Base-by-base conservation (phyloP, 2,888 invertebrate genomes). In the Thecophora atra region DNA sequence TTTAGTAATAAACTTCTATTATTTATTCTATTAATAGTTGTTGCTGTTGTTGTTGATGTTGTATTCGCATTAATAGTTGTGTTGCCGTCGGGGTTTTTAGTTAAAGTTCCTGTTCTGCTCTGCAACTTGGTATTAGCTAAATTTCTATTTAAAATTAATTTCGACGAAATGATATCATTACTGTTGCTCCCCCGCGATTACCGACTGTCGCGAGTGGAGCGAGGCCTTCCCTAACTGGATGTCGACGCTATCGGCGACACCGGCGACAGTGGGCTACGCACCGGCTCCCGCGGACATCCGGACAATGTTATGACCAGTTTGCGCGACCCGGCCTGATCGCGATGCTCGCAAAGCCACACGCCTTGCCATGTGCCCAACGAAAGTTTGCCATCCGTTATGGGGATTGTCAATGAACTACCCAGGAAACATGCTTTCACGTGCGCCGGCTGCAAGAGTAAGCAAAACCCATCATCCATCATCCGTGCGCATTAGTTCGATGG, bases 331-430 rank as follows among this genome's bases (percentile, higher is more conserved):
- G 97, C 97, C 86, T 94, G 94, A 89, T 98, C 96, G 85, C 98
- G 92, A 89, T 98, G 98, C 88, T 98, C 98, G 88, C 98, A 98
- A 81, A 98, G 90, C 98, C 98, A 98, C 78, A 98, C 94, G 77
- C 98, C 98, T 89, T 98, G 98, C 98, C 98, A 98, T 81, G 96
- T 97, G 80, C 98, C 98, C 83, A 98, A 89, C 85, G 96, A 96
- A 83, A 98, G 89, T 88, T 96, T 95, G 81, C 98, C 98, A 84
- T 98, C 96, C 79, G 97, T 96, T 86, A 98, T 96, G 78, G 98
- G 98, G 86, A 98, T 95, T 82, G 96, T 97, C 85, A 98, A 89
- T 79, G 96, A 96, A 78, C 97, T 96, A 81, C 98, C 98, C 84
- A 98, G 90, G 88, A 98, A 96, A 87, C 97, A 96, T 76, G 98